These are phyloP conservation scores for Cosmia trapezina DNA, from an alignment of 2,888 invertebrate genomes.

Conservation along the genomic window DNA sequence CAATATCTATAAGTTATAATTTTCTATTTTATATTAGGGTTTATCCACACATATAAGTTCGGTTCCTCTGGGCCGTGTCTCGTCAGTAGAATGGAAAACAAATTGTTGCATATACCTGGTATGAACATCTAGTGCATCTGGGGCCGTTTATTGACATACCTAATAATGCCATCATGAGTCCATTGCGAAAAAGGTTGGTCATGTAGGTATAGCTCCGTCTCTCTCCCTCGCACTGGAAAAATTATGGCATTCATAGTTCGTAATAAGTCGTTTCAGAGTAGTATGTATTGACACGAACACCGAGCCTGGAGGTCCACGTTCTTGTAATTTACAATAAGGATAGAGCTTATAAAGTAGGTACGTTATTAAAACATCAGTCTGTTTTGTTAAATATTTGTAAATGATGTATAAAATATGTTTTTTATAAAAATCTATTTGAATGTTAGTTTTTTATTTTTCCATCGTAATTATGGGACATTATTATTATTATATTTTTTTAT, in stretches of 20 bases:
- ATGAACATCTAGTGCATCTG: background rate
- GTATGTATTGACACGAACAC: too few relatives aligned
- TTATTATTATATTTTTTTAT: background rate
- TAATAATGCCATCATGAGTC: background rate
- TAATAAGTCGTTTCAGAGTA: too few relatives aligned
- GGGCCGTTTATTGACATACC: background rate
- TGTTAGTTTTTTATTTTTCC: background rate
- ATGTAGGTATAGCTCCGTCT: background rate
- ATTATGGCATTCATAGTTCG: background rate
- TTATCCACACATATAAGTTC: background rate
- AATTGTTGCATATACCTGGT: background rate
- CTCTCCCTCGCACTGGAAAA: too few relatives aligned
- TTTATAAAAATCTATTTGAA: constrained; percentile 4
- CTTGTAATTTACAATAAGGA: background rate
- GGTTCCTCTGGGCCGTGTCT: background rate
- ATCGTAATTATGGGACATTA: background rate
- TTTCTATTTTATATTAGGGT: background rate
- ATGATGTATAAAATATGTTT: background rate
- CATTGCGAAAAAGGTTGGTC: too few relatives aligned
- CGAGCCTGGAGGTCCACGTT: background rate
- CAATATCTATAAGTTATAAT: background rate
- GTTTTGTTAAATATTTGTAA: constrained; percentile 16
- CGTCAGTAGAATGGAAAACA: too few relatives aligned
- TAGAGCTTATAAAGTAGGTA: background rate
- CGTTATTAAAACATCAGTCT: background rate